Conservation (phyloP, 2,888 invertebrate genomes). For the Ichneumoninae sp. region DNA sequence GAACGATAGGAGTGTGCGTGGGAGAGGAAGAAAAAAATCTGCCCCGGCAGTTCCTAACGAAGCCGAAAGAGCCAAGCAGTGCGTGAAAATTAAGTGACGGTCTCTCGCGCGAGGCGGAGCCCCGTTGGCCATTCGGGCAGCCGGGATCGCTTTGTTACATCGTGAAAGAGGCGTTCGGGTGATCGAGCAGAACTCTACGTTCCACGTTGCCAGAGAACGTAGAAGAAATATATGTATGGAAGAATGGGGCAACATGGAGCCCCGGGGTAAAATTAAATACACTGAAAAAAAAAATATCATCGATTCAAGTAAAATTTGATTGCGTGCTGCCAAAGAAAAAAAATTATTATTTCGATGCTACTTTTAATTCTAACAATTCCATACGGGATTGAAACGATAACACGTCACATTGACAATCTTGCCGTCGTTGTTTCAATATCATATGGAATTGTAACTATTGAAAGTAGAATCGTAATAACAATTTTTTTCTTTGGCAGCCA, state of each 20-base stretch:
- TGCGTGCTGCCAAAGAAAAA: no score
- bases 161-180: constrained; percentile 43
- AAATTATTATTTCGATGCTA: no score
- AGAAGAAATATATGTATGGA: constrained; percentile 12
- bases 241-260: not conserved
- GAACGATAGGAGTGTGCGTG: not conserved
- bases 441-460: no score
- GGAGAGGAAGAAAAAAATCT: constrained; percentile 11
- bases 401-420: no score
- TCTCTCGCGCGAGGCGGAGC: constrained; percentile 22
- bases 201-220: constrained; percentile 38
- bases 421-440: no score
- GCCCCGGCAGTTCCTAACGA: constrained; percentile 46
- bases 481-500: no score
- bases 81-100: constrained; percentile 58
- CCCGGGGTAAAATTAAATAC: not conserved
- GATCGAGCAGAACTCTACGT: constrained; percentile 55
- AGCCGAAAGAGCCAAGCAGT: constrained; percentile 45
- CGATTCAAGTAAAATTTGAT: no score
- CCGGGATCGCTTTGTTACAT: constrained; percentile 45
- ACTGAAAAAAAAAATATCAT: no score
- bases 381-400: no score
- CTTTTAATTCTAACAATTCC: no score
- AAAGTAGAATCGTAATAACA: no score
- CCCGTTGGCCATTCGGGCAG: constrained; percentile 15